Evolutionary conservation across 2,888 invertebrate genomes (phyloP), one percentile per base, ranked within the genome.

Genomic region (Coleophora deauratella): DNA sequence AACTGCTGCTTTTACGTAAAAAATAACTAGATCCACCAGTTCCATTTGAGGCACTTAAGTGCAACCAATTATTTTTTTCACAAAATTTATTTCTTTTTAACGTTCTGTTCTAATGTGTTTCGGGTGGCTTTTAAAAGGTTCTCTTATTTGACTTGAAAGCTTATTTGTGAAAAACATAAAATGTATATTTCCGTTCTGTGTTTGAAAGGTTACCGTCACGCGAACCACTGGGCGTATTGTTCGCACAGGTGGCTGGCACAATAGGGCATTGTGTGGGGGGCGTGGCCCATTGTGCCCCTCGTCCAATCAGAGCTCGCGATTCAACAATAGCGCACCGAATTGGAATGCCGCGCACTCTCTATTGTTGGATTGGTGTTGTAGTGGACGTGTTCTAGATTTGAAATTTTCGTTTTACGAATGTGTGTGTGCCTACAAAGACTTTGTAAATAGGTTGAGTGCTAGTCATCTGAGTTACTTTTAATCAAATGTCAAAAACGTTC

Each of bases 271-370:
- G 84, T 81, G 72, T 62, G 52, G 75, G 67, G 65, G 84, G 84
- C 84, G 84, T 76, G 72, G 66, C 68, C 79, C 80, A 84, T 85
- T 85, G 84, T 82, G 59, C 63, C 66, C n/a, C 56, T 57, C 72
- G 54, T 54, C 84, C 84, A 85, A 85, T 82, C 67, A 63, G 60
- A 54, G 57, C 57, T 59, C 59, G 33, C 57, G 54, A 54, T 66
- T 70, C 72, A 80, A 85, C 84, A 85, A 85, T 85, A 84, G 80
- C 79, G 66, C 72, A 70, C 78, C 80, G 80, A 80, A 81, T 79
- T 77, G 81, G 74, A 76, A 77, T 72, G 70, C 70, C 54, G 59
- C 64, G 63, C 66, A 61, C 62, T 50, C 54, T 74, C 81, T 82
- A 84, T 84, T 82, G 84, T 81, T 58, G 67, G 71, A 70, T 73